Percentiles rank a stretch among this genome's conserved stretches.
Conservation (phyloP, 1,140 invertebrate genomes). For the Lepidostoma basale region DNA sequence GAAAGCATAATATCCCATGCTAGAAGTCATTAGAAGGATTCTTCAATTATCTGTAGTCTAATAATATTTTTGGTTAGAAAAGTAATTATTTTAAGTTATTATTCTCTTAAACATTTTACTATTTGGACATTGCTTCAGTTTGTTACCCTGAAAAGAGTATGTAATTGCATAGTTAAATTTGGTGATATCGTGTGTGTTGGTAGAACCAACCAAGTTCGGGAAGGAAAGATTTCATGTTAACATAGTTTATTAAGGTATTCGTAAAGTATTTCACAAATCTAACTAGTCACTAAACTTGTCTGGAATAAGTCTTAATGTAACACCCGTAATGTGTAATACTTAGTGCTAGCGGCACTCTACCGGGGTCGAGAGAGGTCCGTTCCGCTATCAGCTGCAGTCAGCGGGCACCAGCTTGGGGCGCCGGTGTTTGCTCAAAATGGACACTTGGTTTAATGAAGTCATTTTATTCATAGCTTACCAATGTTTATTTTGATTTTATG, state of each 20-base stretch:
- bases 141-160: too few relatives aligned
- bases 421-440: constrained; percentile 3
- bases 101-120: too few relatives aligned
- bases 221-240: not conserved
- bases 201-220: too few relatives aligned
- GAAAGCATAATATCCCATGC: not conserved
- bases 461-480: not conserved
- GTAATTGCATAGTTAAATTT: too few relatives aligned
- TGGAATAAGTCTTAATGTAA: constrained; percentile 34
- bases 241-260: constrained; percentile 3
- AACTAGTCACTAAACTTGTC: constrained; percentile 41
- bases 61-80: not conserved
- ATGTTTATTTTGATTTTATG: not conserved
- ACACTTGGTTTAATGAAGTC: constrained; percentile 5
- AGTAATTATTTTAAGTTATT: too few relatives aligned
- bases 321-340: constrained; percentile 22
- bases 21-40: not conserved
- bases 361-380: too few relatives aligned
- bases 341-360: too few relatives aligned
- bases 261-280: constrained; percentile 34
- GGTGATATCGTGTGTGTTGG: too few relatives aligned
- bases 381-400: too few relatives aligned
- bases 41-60: not conserved
- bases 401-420: too few relatives aligned
- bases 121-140: too few relatives aligned